Evolutionary conservation across 2,797 vertebrate genomes (phyloP), one percentile per base, ranked within the genome.

Genomic region (Merluccius polli): DNA sequence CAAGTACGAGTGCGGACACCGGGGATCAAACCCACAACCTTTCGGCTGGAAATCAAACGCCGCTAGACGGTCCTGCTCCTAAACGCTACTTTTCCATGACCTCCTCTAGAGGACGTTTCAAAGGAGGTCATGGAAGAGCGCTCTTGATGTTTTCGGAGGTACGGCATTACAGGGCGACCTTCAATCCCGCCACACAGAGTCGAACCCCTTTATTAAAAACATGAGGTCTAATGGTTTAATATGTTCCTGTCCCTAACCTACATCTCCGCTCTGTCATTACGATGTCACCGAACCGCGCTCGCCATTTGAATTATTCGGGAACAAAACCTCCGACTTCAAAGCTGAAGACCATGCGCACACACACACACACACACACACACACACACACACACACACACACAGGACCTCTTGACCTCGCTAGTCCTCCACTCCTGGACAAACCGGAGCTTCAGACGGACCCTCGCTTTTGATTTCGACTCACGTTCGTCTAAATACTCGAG

Each of bases 171-270:
- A 81, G 86, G 83, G 80, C 13, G 67, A 91, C 88, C 92, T 91
- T 93, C 90, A 92, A 92, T 92, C 81, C 89, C 82, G 82, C 90
- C 92, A 85, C 88, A 84, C 78, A 79, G 77, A 81, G 80, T 83
- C n/a, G 89, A 65, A 65, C 82, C 87, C 82, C 79, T 72, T 90
- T 89, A 93, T 91, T 93, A 91, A 90, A 89, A 90, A 86, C 83
- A 87, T 91, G 85, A 89, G 68, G 29, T 84, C 84, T 86, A 86
- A 89, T 89, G 87, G 82, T 82, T 90, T 92, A 92, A 91, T 92
- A 86, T 36, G 75, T 88, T 87, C 59, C 24, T 27, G n/a, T 65
- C n/a, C n/a, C 59, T 27, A 65, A 65, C 59, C 59, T 65, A 27
- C 59, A 80, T 73, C 75, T 79, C 75, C 68, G 69, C 80, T 87